phyloP scores from a whole-genome alignment of 2,113 vertebrate genomes.

The Pluvianellus socialis region DNA sequence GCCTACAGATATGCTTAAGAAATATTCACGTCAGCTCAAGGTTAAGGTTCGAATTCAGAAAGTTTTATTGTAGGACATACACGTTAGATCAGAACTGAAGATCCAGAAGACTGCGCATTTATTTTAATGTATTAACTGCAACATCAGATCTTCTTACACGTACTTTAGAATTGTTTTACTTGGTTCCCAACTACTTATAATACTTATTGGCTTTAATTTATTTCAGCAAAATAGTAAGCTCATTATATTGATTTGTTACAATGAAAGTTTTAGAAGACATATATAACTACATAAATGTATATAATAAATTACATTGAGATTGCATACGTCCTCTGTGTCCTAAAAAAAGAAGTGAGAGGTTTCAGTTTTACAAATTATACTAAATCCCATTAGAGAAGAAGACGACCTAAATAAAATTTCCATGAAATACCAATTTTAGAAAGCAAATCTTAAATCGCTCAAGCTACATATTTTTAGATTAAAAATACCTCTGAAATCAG shows the following conservation, averaged over 20 bases:
- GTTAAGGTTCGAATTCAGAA: not conserved
- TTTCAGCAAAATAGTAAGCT: not conserved
- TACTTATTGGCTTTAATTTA: not conserved
- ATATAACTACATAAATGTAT: not conserved
- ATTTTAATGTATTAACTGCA: not conserved
- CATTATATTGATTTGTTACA: not conserved
- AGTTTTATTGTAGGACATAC: not conserved
- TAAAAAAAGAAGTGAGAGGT: not conserved
- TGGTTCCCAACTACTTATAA: not conserved
- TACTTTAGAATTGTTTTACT: not conserved
- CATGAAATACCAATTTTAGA: constrained; percentile 19
- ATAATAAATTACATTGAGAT: constrained; percentile 10
- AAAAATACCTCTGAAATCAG: constrained; percentile 13
- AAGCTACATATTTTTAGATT: not conserved
- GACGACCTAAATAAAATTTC: constrained; percentile 39
- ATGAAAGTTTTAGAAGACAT: not conserved
- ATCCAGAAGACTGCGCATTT: not conserved
- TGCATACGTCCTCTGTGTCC: not conserved
- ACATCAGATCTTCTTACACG: not conserved
- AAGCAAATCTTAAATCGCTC: constrained; percentile 1
- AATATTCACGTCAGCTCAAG: not conserved
- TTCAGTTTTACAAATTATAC: constrained; percentile 17
- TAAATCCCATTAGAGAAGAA: constrained; percentile 12
- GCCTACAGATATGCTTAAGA: not conserved
- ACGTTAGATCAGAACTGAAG: not conserved